A percentile compares a stretch with the other conserved stretches of the same genome.
phyloP scores from a whole-genome alignment of 2,797 vertebrate species.

The Chelon auratus region DNA sequence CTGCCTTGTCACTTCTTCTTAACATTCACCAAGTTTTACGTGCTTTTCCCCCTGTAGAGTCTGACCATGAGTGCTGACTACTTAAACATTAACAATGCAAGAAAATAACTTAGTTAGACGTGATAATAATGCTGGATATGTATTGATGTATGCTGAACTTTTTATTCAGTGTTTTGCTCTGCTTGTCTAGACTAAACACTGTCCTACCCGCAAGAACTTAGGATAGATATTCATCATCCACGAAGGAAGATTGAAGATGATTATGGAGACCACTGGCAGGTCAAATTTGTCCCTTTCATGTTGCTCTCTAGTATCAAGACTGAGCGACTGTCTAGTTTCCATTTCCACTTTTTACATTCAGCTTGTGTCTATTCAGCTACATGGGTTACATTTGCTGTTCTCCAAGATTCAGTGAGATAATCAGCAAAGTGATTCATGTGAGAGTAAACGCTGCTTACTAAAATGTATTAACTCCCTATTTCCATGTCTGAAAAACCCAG shows the following conservation, averaged over 20 bases:
- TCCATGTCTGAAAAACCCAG: slow-evolving; percentile 1
- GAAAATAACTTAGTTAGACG: too few relatives aligned
- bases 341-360: background rate
- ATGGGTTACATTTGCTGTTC: background rate
- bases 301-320: too few relatives aligned
- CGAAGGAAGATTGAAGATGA: background rate
- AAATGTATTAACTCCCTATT: background rate
- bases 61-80: background rate
- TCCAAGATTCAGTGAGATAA: background rate
- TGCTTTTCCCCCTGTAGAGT: background rate
- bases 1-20: slow-evolving; percentile 24
- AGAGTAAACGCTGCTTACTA: background rate
- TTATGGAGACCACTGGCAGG: too few relatives aligned
- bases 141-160: background rate
- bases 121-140: background rate
- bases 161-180: background rate
- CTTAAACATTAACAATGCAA: background rate
- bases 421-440: background rate
- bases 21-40: background rate
- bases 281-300: background rate
- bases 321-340: too few relatives aligned
- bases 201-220: background rate
- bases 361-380: background rate
- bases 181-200: background rate
- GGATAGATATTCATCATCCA: background rate